A percentile compares a stretch with the other conserved stretches of the same genome.
Evolutionary conservation across 2,888 invertebrate species (phyloP).

Genomic region (Sminthurinus aureus): DNA sequence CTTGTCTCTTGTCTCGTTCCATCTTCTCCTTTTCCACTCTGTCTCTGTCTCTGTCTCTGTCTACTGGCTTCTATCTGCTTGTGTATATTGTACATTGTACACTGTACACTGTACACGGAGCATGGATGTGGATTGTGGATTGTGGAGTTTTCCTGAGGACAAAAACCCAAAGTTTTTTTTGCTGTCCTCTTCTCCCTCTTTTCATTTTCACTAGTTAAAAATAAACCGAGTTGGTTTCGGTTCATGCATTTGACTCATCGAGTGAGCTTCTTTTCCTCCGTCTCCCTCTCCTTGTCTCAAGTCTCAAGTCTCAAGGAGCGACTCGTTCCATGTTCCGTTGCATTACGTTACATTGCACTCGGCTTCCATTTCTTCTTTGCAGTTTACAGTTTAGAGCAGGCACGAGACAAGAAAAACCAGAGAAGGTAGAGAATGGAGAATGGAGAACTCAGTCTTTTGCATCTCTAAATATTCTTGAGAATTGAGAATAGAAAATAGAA

Average conservation of each 20-base stretch:
- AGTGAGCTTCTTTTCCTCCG: neutral
- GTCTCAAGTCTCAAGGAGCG: too few relatives aligned
- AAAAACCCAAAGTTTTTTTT: neutral
- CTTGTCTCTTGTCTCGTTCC: neutral
- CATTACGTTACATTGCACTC: neutral
- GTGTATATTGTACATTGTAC: too few relatives aligned
- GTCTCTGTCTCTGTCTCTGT: too few relatives aligned
- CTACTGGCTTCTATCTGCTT: too few relatives aligned
- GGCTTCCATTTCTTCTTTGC: neutral
- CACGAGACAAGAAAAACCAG: too few relatives aligned
- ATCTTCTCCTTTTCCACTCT: neutral
- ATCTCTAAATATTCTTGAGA: conserved; percentile 2
- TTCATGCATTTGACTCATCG: conserved; percentile 16
- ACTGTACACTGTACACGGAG: too few relatives aligned
- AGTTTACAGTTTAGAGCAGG: neutral
- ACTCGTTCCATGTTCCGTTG: too few relatives aligned
- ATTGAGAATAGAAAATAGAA: too few relatives aligned
- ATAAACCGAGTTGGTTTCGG: conserved; percentile 4
- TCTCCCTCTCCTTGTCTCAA: neutral
- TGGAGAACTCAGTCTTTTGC: neutral
- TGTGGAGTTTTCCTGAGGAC: neutral
- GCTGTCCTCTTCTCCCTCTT: neutral
- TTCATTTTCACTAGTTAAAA: conserved; percentile 4
- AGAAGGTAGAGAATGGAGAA: neutral
- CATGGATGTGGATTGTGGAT: neutral